A percentile compares a stretch with the other conserved stretches of the same genome.
Conservation (phyloP, 2,113 vertebrate species). For the Gambusia affinis region DNA sequence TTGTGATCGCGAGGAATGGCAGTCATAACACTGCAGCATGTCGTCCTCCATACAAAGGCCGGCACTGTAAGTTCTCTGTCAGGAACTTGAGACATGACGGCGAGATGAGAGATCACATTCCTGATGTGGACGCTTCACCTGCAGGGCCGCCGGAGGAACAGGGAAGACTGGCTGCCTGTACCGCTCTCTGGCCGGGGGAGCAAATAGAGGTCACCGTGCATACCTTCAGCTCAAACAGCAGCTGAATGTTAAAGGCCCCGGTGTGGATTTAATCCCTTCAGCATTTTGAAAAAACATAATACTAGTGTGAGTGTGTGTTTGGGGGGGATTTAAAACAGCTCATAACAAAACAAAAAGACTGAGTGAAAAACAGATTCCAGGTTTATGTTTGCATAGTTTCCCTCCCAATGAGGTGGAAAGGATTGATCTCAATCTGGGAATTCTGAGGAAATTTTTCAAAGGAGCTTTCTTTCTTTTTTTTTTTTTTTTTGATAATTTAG, state of each 20-base stretch:
- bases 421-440: background rate
- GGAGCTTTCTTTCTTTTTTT: background rate
- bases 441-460: background rate
- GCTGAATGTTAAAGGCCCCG: constrained; percentile 6
- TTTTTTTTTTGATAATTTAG: background rate
- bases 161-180: constrained; percentile 32
- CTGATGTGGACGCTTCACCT: constrained; percentile 58
- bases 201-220: constrained; percentile 46
- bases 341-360: background rate
- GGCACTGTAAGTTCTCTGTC: constrained; percentile 61
- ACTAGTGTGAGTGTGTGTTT: background rate
- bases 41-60: constrained; percentile 64
- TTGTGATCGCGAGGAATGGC: constrained; percentile 65
- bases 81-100: constrained; percentile 71
- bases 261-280: background rate
- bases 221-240: constrained; percentile 6
- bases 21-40: constrained; percentile 71
- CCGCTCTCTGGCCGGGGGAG: constrained; percentile 25
- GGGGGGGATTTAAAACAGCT: background rate
- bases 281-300: background rate
- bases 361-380: background rate
- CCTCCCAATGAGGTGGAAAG: background rate
- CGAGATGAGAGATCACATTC: constrained; percentile 70
- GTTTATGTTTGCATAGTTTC: background rate
- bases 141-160: constrained; percentile 42